Base-by-base conservation (phyloP, 1,140 invertebrate genomes). In the Aricia agestis region DNA sequence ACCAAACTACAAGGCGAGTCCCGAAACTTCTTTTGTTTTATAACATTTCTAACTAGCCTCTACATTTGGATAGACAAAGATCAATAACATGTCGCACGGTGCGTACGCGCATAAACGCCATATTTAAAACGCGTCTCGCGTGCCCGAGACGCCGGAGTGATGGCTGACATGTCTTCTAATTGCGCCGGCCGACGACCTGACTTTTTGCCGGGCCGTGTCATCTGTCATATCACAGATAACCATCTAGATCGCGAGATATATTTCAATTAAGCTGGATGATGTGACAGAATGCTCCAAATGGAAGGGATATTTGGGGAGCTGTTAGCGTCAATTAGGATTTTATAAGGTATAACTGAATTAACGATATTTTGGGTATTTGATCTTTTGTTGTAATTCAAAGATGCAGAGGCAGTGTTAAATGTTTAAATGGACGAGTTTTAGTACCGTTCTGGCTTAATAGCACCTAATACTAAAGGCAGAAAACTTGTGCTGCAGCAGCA, bases 111-210 rank as follows among this genome's bases (percentile, higher is more conserved):
- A 52, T 70, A 78, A 71, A 72, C 75, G 78, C 76, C 81, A 79
- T 80, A 80, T 80, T 79, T 74, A 79, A 80, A 75, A 83, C 80
- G 79, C 59, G 75, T 74, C 52, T 57, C 74, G 72, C 70, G 66
- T 74, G 68, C 65, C 57, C 77, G 77, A 82, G 74, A 59, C 73
- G 68, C 65, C 57, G 76, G 77, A 82, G 74, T 79, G 77, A 83
- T 82, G 74, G 69, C 73, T 71, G 73, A 74, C 45, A 70, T 69
- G 69, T 75, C 71, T 66, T 76, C 76, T 78, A 76, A 82, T 76
- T 80, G 77, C 75, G 72, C 71, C 72, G 73, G 74, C 36, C 75
- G 69, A 75, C 75, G 72, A 76, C 70, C 73, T 74, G 18, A 6
- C 19, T 63, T 63, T 63, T 63, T 63, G 59, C 59, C 18, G 11